These are phyloP conservation scores for Archocentrus centrarchus DNA, from an alignment of 2,113 vertebrate genomes.

Conservation along the genomic window DNA sequence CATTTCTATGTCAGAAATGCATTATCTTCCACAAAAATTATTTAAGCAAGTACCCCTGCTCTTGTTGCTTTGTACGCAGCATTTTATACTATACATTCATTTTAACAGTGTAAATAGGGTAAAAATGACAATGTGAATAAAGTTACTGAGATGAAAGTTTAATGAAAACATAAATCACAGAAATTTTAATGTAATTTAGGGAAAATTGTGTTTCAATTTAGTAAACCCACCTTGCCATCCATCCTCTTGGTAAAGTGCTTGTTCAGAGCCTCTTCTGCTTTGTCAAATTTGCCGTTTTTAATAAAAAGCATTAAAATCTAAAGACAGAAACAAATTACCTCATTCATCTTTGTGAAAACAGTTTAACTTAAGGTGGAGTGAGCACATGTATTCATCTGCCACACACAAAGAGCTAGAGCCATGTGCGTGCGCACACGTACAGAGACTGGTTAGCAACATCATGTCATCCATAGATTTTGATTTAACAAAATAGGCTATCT, in stretches of 20 bases:
- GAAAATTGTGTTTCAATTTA: not conserved
- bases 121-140: not conserved
- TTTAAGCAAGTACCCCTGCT: not conserved
- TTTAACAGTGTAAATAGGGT: not conserved
- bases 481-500: not conserved
- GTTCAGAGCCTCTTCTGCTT: slow-evolving; percentile 83
- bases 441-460: not conserved
- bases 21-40: not conserved
- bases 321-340: slow-evolving; percentile 16
- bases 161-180: not conserved
- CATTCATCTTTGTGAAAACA: not conserved
- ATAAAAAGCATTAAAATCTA: slow-evolving; percentile 88
- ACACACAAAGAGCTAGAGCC: not conserved
- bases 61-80: not conserved
- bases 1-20: not conserved
- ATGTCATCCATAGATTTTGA: not conserved
- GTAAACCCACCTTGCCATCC: slow-evolving; percentile 82
- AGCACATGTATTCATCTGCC: not conserved
- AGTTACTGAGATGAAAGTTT: not conserved
- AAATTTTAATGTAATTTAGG: not conserved
- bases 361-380: not conserved
- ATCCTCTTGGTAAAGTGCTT: slow-evolving; percentile 81
- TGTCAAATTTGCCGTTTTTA: slow-evolving; percentile 85
- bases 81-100: not conserved
- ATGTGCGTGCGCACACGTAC: not conserved